Evolutionary conservation across 2,113 vertebrate species (phyloP), one percentile per base, ranked within the genome.

Genomic region (Cinclus mexicanus): DNA sequence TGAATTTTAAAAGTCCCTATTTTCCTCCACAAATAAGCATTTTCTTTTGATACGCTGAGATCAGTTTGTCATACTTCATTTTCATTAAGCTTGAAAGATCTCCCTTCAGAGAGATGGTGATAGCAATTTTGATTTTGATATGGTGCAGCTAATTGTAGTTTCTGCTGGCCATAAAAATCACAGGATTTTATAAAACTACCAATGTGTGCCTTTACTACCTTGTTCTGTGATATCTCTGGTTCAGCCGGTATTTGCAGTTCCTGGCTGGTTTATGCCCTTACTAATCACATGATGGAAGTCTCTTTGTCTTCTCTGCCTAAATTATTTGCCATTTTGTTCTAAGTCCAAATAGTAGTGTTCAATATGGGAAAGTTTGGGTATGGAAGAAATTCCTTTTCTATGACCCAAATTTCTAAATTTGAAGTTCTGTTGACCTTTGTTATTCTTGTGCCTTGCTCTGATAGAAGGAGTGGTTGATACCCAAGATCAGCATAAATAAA

Each of bases 21-120:
- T 93, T 80, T 91, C 60, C 68, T 72, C 47, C 42, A 42, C 55
- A 56, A 67, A 50, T 64, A 57, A 80, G 50, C 12, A 35, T 49
- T 70, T 75, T 47, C 11, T 75, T 71, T 25, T 18, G 25, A 71
- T 80, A 71, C 0, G 1, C 82, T 96, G 87, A 84, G 75, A 93
- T 90, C 91, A 87, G 79, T 93, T 93, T 91, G 46, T 89, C 65
- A 63, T 39, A 81, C 64, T 89, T 95, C 33, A 76, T 93, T 82
- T 89, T 92, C 94, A 65, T 6, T 71, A 77, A 94, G n/a, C 37
- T 83, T 91, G 78, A 39, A 71, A 94, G 35, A 68, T 67, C 47
- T 93, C 9, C 7, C 42, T 92, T 78, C 86, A 60, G 59, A 64
- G 49, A 94, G 31, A 70, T 89, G 33, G 37, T 85, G 78, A 23